Evolutionary conservation across 2,113 vertebrate genomes (phyloP).

Genomic region (Chaetodon auriga): DNA sequence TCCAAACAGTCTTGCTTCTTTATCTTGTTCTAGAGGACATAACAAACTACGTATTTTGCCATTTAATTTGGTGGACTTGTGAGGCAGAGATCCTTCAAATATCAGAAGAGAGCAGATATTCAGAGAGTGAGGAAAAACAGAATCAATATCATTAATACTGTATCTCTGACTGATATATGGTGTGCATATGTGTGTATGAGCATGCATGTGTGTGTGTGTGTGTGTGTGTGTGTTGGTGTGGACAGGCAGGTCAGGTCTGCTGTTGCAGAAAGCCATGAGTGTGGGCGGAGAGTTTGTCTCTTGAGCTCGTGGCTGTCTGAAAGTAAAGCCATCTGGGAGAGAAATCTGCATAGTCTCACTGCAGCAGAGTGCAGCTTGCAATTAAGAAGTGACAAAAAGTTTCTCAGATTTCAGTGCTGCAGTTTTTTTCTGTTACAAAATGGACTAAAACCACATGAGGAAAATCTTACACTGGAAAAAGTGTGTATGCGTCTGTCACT

Average conservation of each 20-base stretch:
- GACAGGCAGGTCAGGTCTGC: conserved; percentile 44
- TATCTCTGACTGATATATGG: background rate
- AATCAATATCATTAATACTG: background rate
- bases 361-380: conserved; percentile 28
- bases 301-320: conserved; percentile 46
- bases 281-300: conserved; percentile 60
- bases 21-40: no score
- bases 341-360: conserved; percentile 36
- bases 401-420: conserved; percentile 8
- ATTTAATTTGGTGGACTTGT: background rate
- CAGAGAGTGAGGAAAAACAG: background rate
- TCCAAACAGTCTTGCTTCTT: background rate
- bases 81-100: background rate
- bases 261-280: conserved; percentile 23
- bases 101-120: background rate
- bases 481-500: background rate
- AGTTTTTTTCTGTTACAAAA: conserved; percentile 10
- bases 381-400: conserved; percentile 44
- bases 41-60: background rate
- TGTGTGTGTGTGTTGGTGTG: background rate
- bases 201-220: background rate
- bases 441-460: conserved; percentile 4
- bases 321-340: conserved; percentile 60
- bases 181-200: background rate
- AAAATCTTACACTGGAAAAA: background rate